Evolutionary conservation across 2,113 vertebrate genomes (phyloP).

Genomic region (Tiliqua scincoides): DNA sequence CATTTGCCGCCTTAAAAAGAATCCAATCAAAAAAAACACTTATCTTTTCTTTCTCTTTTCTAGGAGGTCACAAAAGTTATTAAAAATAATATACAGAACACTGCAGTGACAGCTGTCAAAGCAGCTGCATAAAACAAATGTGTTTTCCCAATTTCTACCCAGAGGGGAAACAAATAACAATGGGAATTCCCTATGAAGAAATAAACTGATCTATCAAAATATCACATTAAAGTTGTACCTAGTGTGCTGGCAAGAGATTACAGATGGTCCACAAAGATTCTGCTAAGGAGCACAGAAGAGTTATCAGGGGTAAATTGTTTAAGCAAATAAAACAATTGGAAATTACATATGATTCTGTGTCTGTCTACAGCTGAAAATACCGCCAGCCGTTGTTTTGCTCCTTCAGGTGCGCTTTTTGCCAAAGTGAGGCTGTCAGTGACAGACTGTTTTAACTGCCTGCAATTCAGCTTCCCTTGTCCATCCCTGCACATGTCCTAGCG

Average conservation of each 20-base stretch:
- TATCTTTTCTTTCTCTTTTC: conserved; percentile 22
- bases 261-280: not conserved
- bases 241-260: not conserved
- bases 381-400: rapidly evolving
- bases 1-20: conserved; percentile 10
- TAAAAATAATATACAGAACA: conserved; percentile 53
- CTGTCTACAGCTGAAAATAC: not conserved
- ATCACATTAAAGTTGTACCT: not conserved
- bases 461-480: rapidly evolving
- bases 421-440: not conserved
- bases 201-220: conserved; percentile 25
- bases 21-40: conserved; percentile 15
- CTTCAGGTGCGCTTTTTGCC: not conserved
- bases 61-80: conserved; percentile 50
- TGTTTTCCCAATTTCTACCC: conserved; percentile 49
- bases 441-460: not conserved
- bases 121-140: conserved; percentile 65
- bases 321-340: not conserved
- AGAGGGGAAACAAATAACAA: not conserved
- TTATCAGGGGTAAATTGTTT: not conserved
- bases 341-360: not conserved
- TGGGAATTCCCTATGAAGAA: conserved; percentile 47
- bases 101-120: conserved; percentile 69
- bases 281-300: not conserved
- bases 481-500: rapidly evolving